These are phyloP conservation scores for Mormyrus iriodes DNA, from an alignment of 2,113 vertebrate genomes.

Conservation along the genomic window DNA sequence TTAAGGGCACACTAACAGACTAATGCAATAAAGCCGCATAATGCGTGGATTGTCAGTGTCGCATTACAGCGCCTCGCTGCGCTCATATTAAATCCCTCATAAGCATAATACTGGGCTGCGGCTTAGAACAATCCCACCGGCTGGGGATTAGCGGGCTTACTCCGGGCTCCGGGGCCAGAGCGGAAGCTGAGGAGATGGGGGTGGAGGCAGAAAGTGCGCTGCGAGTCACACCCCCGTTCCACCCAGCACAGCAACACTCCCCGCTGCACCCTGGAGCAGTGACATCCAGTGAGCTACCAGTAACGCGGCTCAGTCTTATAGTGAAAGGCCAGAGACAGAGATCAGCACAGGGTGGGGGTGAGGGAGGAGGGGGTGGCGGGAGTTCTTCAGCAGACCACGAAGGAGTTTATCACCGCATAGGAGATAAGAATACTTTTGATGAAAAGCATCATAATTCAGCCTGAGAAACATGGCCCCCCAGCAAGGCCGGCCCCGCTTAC, in stretches of 20 bases:
- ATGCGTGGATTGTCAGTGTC: conserved; percentile 48
- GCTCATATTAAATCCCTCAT: conserved; percentile 50
- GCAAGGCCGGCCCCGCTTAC: neutral
- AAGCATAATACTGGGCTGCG: conserved; percentile 50
- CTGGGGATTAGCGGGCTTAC: conserved; percentile 56
- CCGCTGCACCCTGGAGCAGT: neutral
- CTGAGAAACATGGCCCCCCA: neutral
- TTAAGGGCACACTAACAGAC: conserved; percentile 28
- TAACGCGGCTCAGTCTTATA: neutral
- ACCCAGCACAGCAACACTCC: neutral
- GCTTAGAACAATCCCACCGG: conserved; percentile 56
- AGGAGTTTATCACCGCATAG: neutral
- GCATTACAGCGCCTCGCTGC: conserved; percentile 50
- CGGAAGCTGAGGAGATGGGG: neutral
- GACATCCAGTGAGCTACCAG: neutral
- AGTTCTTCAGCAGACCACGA: neutral
- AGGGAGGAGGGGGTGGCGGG: neutral
- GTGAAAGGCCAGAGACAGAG: neutral
- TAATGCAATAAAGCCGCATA: conserved; percentile 41
- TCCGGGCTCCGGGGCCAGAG: conserved; percentile 41
- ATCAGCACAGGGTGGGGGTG: neutral
- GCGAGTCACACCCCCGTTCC: neutral
- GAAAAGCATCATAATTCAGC: neutral
- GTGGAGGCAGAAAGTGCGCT: neutral
- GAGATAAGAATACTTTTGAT: neutral